phyloP scores from a whole-genome alignment of 2,113 vertebrate species.

The Australoheros scitulus region DNA sequence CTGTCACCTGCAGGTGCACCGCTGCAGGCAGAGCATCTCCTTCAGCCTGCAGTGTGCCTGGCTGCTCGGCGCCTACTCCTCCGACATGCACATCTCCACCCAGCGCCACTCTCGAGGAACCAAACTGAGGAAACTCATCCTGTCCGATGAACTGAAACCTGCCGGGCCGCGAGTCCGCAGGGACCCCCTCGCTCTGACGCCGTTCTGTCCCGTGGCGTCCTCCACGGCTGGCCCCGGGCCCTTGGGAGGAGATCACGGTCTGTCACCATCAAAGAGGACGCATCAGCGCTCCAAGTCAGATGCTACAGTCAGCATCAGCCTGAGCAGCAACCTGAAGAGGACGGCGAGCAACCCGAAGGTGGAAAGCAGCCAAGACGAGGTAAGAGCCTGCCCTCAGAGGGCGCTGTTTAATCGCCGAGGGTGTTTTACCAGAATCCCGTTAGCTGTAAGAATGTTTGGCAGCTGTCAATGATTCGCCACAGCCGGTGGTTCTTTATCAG shows the following conservation, averaged over 20 bases:
- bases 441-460: too few species aligned
- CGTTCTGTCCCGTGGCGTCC: slow-evolving; percentile 40
- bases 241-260: slow-evolving; percentile 72
- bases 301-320: slow-evolving; percentile 90
- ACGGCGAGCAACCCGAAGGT: slow-evolving; percentile 98
- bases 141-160: slow-evolving; percentile 93
- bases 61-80: slow-evolving; percentile 92
- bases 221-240: slow-evolving; percentile 68
- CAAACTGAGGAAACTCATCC: slow-evolving; percentile 92
- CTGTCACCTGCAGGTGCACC: slow-evolving; percentile 79
- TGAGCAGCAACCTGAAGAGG: slow-evolving; percentile 94
- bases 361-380: slow-evolving; percentile 93
- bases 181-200: slow-evolving; percentile 70
- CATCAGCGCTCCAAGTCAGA: slow-evolving; percentile 98
- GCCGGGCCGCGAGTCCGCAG: slow-evolving; percentile 77
- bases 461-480: too few species aligned
- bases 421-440: neutral
- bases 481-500: neutral
- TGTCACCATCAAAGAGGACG: slow-evolving; percentile 94
- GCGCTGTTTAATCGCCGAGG: neutral
- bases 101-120: slow-evolving; percentile 93
- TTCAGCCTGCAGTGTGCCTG: slow-evolving; percentile 94
- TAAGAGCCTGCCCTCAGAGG: slow-evolving; percentile 17
- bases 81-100: slow-evolving; percentile 98
- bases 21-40: slow-evolving; percentile 95